These are phyloP conservation scores for Platycercus adscitus DNA, from an alignment of 2,113 vertebrate species.

Conservation along the genomic window DNA sequence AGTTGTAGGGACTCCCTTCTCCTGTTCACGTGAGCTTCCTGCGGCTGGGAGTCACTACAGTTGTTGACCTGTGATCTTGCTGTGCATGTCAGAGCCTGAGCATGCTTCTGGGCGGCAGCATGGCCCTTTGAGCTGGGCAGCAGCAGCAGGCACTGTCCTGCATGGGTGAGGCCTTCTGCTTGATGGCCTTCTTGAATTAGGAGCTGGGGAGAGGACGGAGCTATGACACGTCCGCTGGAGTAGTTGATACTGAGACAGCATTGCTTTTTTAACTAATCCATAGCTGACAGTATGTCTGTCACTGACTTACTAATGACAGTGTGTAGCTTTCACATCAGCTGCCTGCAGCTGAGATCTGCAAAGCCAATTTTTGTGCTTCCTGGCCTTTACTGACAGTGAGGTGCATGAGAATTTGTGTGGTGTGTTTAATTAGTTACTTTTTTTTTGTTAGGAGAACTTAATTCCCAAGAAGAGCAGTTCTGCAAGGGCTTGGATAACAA, in stretches of 20 bases:
- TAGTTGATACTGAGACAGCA: not conserved
- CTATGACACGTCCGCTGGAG: not conserved
- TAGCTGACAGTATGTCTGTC: not conserved
- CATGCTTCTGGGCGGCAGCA: fast-evolving
- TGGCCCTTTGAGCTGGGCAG: not conserved
- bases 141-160: not conserved
- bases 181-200: not conserved
- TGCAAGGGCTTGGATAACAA: not conserved
- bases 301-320: not conserved
- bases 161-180: not conserved
- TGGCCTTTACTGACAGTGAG: not conserved
- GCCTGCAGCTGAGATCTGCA: not conserved
- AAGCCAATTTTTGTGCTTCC: not conserved
- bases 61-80: fast-evolving
- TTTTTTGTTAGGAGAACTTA: not conserved
- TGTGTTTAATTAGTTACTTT: not conserved
- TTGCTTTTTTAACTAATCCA: not conserved
- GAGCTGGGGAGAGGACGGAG: not conserved
- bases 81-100: not conserved
- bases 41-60: fast-evolving
- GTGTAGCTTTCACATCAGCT: not conserved
- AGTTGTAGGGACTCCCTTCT: too few species aligned
- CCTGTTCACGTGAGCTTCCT: not conserved
- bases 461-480: not conserved
- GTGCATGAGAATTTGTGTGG: not conserved